Percentiles rank a stretch among this genome's conserved stretches.
These are phyloP conservation scores for Spinus olivaceus DNA, from an alignment of 2,797 vertebrate genomes.

Conservation along the genomic window DNA sequence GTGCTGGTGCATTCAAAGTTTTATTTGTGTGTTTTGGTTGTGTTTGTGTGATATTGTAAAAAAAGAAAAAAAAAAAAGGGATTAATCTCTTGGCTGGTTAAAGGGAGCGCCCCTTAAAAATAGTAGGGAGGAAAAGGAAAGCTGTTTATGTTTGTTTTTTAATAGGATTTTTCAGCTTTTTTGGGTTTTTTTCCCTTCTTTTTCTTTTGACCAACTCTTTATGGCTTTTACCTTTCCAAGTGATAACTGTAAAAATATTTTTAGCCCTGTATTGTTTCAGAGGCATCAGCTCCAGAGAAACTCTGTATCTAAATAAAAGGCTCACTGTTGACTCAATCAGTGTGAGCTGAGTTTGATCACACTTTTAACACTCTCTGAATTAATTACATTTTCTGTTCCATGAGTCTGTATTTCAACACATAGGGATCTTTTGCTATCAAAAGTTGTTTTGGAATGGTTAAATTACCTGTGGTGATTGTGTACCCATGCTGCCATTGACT, in stretches of 20 bases:
- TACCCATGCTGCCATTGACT: not conserved
- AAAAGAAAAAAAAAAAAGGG: not conserved
- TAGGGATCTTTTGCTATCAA: not conserved
- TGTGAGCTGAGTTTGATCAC: not conserved
- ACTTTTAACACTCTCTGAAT: not conserved
- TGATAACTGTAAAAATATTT: not conserved
- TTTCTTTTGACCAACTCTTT: not conserved
- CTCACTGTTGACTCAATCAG: not conserved
- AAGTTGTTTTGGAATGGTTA: not conserved
- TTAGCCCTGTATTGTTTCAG: not conserved
- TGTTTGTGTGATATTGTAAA: conserved; percentile 17
- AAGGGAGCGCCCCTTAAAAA: not conserved
- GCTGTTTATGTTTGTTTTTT: not conserved
- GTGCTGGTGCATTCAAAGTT: conserved; percentile 23
- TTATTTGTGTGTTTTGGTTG: conserved; percentile 34
- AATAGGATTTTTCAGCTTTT: not conserved
- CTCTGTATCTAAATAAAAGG: not conserved
- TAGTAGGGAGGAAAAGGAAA: not conserved
- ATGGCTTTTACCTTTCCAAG: not conserved
- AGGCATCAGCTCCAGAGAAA: not conserved
- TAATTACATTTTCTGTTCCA: not conserved
- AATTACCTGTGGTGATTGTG: not conserved
- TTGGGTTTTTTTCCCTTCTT: too few relatives aligned
- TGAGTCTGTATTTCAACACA: not conserved
- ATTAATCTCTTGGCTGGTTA: not conserved